Evolutionary conservation across 2,797 vertebrate species (phyloP).

Genomic region (Xenentodon cancila): DNA sequence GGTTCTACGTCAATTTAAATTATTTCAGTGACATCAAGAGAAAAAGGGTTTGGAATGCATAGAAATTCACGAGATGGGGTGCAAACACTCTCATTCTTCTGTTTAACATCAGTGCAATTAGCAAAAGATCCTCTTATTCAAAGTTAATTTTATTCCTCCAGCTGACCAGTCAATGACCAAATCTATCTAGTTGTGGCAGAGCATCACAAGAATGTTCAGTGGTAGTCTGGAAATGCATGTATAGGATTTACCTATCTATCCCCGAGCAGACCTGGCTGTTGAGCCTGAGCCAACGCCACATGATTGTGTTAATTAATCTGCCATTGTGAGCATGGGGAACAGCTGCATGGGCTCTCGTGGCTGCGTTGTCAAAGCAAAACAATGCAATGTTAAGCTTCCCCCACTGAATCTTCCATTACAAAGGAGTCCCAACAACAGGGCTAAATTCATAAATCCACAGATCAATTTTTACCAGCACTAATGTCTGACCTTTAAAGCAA

Average conservation of each 20-base stretch:
- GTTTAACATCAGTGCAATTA: constrained; percentile 85
- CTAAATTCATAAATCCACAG: constrained; percentile 98
- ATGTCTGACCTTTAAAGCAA: constrained; percentile 96
- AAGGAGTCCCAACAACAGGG: constrained; percentile 94
- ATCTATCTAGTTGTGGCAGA: constrained; percentile 87
- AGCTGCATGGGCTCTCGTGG: constrained; percentile 97
- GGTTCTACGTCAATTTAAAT: constrained; percentile 17
- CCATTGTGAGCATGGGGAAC: constrained; percentile 98
- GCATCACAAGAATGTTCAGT: constrained; percentile 89
- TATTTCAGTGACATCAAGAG: constrained; percentile 8
- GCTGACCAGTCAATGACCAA: constrained; percentile 90
- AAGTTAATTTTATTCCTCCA: constrained; percentile 66
- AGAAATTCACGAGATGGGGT: neutral
- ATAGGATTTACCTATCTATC: constrained; percentile 99
- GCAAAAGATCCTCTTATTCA: constrained; percentile 62
- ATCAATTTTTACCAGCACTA: constrained; percentile 96
- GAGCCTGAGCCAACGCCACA: constrained; percentile 97
- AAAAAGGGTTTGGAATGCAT: constrained; percentile 2
- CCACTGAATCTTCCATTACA: constrained; percentile 97
- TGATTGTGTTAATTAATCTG: constrained; percentile 99
- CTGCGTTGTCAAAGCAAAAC: constrained; percentile 99
- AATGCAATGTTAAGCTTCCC: constrained; percentile 98
- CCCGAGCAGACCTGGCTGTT: constrained; percentile 97
- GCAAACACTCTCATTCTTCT: neutral
- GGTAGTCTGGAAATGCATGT: constrained; percentile 91